Evolutionary conservation across 2,113 vertebrate genomes (phyloP).

Genomic region (Acrocephalus arundinaceus): DNA sequence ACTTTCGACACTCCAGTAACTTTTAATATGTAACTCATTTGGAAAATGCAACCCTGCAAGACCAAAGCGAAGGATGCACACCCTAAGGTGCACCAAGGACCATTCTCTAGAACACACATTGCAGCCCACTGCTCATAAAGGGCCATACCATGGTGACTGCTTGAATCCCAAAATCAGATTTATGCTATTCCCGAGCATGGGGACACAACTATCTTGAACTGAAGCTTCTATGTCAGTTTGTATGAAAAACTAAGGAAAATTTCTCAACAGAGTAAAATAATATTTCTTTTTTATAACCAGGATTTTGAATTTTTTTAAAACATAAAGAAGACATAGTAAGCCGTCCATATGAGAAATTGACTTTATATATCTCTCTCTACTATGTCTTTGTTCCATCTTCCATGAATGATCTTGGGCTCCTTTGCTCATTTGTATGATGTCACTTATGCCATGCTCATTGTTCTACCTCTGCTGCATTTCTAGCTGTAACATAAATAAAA

Average conservation of each 20-base stretch:
- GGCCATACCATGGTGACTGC: fast-evolving
- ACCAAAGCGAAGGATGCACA: background rate
- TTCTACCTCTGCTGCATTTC: background rate
- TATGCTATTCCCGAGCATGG: background rate
- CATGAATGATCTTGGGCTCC: background rate
- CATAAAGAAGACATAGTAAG: background rate
- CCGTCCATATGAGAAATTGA: background rate
- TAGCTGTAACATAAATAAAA: background rate
- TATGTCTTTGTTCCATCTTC: background rate
- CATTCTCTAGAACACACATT: background rate
- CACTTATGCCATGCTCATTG: background rate
- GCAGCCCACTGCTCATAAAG: background rate
- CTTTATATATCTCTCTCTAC: background rate
- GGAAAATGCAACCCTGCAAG: background rate
- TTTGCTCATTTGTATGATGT: background rate
- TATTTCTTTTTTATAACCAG: background rate
- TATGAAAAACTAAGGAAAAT: background rate
- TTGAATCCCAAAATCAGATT: background rate
- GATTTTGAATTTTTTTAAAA: background rate
- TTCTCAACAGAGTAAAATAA: background rate
- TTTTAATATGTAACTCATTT: background rate
- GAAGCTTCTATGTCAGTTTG: background rate
- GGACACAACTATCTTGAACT: background rate
- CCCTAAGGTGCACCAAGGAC: background rate
- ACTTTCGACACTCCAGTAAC: background rate